These are phyloP conservation scores for Microcebus tavaratra DNA, from an alignment of 2,113 vertebrate species.

Conservation along the genomic window DNA sequence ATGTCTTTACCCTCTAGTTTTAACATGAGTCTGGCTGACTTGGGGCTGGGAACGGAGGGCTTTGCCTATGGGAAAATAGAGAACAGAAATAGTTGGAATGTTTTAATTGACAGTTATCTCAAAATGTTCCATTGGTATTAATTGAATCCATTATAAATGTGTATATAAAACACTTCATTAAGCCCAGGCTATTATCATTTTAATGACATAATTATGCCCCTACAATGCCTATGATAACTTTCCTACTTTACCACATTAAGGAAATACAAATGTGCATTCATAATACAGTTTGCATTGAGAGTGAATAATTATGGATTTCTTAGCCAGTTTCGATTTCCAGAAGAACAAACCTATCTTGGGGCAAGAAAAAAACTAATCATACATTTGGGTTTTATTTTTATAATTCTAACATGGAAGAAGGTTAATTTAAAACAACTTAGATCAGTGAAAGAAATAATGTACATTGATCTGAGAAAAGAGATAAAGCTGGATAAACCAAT, in stretches of 20 bases:
- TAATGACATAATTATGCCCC: constrained; percentile 69
- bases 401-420: neutral
- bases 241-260: constrained; percentile 44
- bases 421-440: constrained; percentile 13
- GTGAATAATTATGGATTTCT: constrained; percentile 57
- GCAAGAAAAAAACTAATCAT: constrained; percentile 36
- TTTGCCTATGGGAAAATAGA: neutral
- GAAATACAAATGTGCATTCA: constrained; percentile 48
- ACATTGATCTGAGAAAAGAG: neutral
- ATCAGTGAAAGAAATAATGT: neutral
- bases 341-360: neutral
- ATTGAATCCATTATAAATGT: constrained; percentile 66
- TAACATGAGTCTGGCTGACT: neutral
- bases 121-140: constrained; percentile 41
- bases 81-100: neutral
- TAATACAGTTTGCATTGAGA: constrained; percentile 47
- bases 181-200: constrained; percentile 70
- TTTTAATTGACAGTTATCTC: constrained; percentile 27
- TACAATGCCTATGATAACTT: constrained; percentile 24
- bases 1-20: neutral
- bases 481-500: neutral
- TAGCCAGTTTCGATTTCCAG: constrained; percentile 46
- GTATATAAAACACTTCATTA: constrained; percentile 71
- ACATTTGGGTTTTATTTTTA: neutral
- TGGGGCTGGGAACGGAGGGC: neutral